Base-by-base conservation (phyloP, 2,797 vertebrate genomes). In the Miichthys miiuy region DNA sequence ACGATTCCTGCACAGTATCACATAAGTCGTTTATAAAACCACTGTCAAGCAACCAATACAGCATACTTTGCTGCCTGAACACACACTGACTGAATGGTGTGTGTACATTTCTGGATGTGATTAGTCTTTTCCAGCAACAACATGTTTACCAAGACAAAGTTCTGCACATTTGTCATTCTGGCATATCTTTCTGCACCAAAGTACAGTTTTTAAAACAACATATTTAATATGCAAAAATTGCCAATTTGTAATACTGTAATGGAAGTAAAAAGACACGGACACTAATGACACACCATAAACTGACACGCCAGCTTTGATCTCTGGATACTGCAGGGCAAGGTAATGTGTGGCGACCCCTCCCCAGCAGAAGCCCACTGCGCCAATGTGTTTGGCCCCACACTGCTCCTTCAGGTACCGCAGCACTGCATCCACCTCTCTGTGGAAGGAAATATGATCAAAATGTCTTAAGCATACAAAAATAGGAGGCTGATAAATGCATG, bases 351-450 rank as follows among this genome's bases (percentile, higher is more conserved):
- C 95, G 16, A 88, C 11, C 30, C 95, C 96, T 62, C 96, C 93
- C 96, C 96, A 97, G 86, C 96, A 97, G 90, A 97, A 97, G 23
- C 91, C 94, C 75, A 95, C 79, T 0, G 91, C 74, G 10, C 90
- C 94, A 0, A 96, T 86, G 41, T 80, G 93, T 79, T 91, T 94
- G 62, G 76, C 90, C 2, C 91, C 87, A 48, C 94, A 94, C 60
- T 95, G 87, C 27, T 94, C 80, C 82, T 94, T 97, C 78, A 98
- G 90, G 73, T 93, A 96, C 82, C 76, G 93, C 79, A 97, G 41
- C 42, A 93, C 92, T 2, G 81, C 95, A 56, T 95, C 93, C 1
- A 93, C 82, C 88, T 97, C 96, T 85, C 96, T 96, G 62, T 14
- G 18, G 20, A 72, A 69, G 41, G 38, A 67, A 9, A 78, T 6